Evolutionary conservation across 1,140 invertebrate species (phyloP), one percentile per base, ranked within the genome.

Genomic region (Pogonomyrmex barbatus): DNA sequence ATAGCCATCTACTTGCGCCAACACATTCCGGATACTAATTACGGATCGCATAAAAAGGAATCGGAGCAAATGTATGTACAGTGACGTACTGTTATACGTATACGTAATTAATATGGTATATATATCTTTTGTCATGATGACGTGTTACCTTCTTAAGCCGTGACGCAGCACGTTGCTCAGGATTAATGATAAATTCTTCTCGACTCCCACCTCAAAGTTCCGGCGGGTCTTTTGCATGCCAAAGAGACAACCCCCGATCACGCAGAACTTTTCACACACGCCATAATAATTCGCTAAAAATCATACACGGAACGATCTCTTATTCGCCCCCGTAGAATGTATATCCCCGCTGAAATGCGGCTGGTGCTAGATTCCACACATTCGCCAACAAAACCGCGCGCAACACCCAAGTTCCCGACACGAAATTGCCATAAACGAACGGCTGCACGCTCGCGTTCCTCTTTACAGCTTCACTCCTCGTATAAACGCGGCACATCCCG

Each of bases 111-210:
- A 68, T 52, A 68, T 12, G 60, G 33, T 39, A 54, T 17, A 8
- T 50, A 50, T 68, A 68, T 30, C 47, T 81, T 45, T 65, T 71
- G 36, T 70, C 39, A 24, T 17, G 65, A 81, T 71, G 78, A 81
- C 65, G 78, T 58, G 65, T 71, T 54, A 70, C 50, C 78, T 81
- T 81, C 67, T 81, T 56, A 81, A 81, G 65, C 65, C 50, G 14
- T 81, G 65, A 81, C 36, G 65, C 36, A 70, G 65, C 78, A 70
- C 65, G 65, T 45, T 70, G 78, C 78, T 30, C 50, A 81, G 78
- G 71, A 81, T 81, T 81, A 81, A 81, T 81, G 78, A 81, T 70
- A 71, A 81, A 81, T 70, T 73, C 42, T 14, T 50, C 67, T 60
- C 54, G 67, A 58, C 52, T 73, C 24, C 42, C 24, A 42, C 65